Percentiles rank a stretch among this genome's conserved stretches.
Evolutionary conservation across 2,113 vertebrate genomes (phyloP).

Genomic region (Calidris pygmaea): DNA sequence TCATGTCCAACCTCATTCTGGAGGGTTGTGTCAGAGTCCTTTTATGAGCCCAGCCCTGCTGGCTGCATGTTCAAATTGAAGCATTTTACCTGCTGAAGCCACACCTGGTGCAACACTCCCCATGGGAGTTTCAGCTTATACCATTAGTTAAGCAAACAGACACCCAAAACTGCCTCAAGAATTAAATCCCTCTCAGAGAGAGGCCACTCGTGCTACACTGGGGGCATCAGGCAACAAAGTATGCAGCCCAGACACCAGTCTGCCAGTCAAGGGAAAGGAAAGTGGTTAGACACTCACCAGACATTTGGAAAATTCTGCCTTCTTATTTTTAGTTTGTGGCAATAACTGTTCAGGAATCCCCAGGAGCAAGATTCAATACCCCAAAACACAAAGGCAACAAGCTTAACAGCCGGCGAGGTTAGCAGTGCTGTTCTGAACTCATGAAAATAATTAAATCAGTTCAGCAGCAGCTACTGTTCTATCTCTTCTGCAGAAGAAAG

Average conservation of each 20-base stretch:
- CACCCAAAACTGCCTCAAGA: background rate
- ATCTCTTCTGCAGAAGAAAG: background rate
- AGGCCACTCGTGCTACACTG: background rate
- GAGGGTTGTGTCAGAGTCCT: conserved; percentile 58
- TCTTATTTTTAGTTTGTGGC: background rate
- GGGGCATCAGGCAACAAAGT: background rate
- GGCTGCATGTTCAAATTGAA: conserved; percentile 50
- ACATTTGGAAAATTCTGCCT: background rate
- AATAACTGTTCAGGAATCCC: background rate
- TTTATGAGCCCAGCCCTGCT: conserved; percentile 64
- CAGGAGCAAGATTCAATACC: background rate
- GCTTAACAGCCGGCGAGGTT: background rate
- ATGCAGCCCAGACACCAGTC: background rate
- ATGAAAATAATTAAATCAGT: background rate
- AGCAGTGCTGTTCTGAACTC: background rate
- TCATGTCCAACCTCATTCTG: conserved; percentile 57
- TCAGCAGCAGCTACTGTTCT: background rate
- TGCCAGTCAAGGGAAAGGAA: background rate
- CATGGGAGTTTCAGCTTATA: conserved; percentile 52
- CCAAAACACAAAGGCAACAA: background rate
- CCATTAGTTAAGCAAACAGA: conserved; percentile 44
- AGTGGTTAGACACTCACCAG: background rate
- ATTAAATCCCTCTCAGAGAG: background rate
- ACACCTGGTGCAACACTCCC: conserved; percentile 64
- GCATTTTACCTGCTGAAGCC: conserved; percentile 40